Evolutionary conservation across 2,888 invertebrate species (phyloP).

Genomic region (Acanthosepion esculentum): DNA sequence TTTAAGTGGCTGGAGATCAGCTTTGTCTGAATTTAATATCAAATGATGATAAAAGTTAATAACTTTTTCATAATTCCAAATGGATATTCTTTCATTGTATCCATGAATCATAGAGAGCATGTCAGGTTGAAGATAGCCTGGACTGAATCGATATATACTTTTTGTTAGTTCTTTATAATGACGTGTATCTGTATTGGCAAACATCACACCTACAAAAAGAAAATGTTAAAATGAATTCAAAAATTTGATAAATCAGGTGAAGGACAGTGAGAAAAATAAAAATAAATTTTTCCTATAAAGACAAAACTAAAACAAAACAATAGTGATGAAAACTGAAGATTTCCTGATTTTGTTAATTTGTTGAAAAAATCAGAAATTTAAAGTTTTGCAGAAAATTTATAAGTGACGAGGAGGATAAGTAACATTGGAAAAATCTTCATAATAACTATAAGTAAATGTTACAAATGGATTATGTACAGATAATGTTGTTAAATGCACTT

Average conservation of each 20-base stretch:
- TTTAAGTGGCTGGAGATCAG: constrained; percentile 56
- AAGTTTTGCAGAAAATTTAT: too few relatives aligned
- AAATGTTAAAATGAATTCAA: background rate
- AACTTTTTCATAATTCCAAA: constrained; percentile 75
- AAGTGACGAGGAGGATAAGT: too few relatives aligned
- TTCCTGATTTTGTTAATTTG: too few relatives aligned
- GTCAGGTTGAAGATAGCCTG: constrained; percentile 69
- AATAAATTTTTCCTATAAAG: background rate
- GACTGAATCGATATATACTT: constrained; percentile 76
- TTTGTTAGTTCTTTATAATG: constrained; percentile 75
- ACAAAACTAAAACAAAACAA: background rate
- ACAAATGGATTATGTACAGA: too few relatives aligned
- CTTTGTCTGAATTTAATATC: constrained; percentile 75
- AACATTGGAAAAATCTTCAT: too few relatives aligned
- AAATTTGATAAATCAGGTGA: background rate
- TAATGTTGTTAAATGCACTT: too few relatives aligned
- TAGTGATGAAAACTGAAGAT: background rate
- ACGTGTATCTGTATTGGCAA: constrained; percentile 77
- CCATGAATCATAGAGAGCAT: constrained; percentile 76
- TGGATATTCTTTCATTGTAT: constrained; percentile 76
- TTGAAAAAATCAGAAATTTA: too few relatives aligned
- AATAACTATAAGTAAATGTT: too few relatives aligned
- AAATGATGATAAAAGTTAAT: constrained; percentile 77
- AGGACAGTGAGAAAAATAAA: background rate
- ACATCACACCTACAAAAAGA: constrained; percentile 66